Evolutionary conservation across 2,113 vertebrate species (phyloP).

Genomic region (Cheilinus undulatus): DNA sequence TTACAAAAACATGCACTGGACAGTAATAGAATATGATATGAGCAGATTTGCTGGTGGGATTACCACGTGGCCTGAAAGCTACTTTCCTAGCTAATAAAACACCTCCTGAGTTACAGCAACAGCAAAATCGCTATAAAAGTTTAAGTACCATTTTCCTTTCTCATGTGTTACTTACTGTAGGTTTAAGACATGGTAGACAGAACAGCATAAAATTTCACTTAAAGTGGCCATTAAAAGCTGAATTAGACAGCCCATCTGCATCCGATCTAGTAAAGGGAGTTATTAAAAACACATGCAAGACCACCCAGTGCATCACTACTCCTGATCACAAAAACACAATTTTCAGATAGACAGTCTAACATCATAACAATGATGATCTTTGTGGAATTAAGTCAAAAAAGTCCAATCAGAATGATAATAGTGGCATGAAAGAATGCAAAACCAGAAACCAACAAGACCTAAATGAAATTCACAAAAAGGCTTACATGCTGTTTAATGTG

Average conservation of each 20-base stretch:
- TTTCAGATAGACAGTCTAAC: background rate
- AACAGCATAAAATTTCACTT: background rate
- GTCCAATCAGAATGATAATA: background rate
- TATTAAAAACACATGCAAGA: background rate
- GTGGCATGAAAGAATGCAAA: background rate
- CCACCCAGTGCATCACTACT: background rate
- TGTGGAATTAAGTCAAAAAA: too few relatives aligned
- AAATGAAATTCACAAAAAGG: background rate
- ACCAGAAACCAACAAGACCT: background rate
- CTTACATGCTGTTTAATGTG: constrained; percentile 1
- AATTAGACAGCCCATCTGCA: background rate
- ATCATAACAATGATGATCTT: background rate
- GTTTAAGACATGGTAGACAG: background rate
- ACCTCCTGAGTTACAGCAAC: constrained; percentile 1
- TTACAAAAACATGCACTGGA: background rate
- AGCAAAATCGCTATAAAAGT: constrained; percentile 7
- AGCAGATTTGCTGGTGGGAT: background rate
- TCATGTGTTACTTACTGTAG: background rate
- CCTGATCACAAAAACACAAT: constrained; percentile 1
- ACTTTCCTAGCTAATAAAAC: constrained; percentile 11
- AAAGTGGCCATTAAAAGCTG: background rate
- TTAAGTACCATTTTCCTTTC: background rate
- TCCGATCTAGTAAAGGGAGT: background rate
- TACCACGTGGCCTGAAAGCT: background rate
- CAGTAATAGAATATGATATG: background rate